A percentile compares a stretch with the other conserved stretches of the same genome.
Conservation (phyloP, 2,113 vertebrate species). For the Albula glossodonta region DNA sequence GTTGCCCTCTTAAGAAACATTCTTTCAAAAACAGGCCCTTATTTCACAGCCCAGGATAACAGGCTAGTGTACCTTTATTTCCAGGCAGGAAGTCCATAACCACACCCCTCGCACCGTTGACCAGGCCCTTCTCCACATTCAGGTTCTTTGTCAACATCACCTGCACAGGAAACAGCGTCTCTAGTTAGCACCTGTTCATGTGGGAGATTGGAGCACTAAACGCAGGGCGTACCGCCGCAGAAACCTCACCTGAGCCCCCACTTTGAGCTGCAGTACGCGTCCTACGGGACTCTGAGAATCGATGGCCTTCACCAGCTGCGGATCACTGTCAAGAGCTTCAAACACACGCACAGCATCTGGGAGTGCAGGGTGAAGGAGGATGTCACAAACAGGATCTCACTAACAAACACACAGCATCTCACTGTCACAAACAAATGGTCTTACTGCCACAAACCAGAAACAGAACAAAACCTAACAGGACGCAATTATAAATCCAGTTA, state of each 20-base stretch:
- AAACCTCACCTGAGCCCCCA: conserved; percentile 84
- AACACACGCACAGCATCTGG: conserved; percentile 74
- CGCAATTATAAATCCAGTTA: neutral
- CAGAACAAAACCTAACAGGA: neutral
- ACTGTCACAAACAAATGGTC: neutral
- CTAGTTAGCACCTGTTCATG: neutral
- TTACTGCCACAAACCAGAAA: neutral
- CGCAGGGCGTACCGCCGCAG: neutral
- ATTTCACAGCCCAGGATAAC: too few species aligned
- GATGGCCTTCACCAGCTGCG: conserved; percentile 73
- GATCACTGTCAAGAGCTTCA: conserved; percentile 89
- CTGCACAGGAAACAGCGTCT: conserved; percentile 55
- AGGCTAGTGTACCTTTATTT: conserved; percentile 75
- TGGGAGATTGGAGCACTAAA: neutral
- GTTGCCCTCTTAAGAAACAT: too few species aligned
- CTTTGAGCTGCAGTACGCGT: conserved; percentile 83
- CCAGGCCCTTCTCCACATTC: conserved; percentile 84
- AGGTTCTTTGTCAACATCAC: conserved; percentile 96
- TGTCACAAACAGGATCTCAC: too few species aligned
- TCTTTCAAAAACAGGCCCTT: too few species aligned
- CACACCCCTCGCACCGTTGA: conserved; percentile 92
- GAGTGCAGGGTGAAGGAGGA: too few species aligned
- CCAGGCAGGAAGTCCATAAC: conserved; percentile 82
- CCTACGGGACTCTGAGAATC: conserved; percentile 86
- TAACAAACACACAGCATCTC: too few species aligned